Conservation (phyloP, 1,140 invertebrate species). For the Drosophila bifasciata region DNA sequence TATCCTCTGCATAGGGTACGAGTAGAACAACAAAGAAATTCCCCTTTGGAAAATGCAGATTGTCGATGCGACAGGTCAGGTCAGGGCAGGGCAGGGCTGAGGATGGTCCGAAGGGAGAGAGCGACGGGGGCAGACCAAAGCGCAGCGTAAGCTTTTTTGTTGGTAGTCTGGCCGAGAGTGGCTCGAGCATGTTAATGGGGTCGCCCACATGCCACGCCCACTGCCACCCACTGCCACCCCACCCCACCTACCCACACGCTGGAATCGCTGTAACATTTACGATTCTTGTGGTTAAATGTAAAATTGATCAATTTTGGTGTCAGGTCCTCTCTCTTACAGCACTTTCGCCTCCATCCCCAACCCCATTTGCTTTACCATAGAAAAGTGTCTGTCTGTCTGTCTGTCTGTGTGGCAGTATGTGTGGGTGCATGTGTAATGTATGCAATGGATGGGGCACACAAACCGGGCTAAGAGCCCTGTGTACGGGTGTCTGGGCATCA, state of each 20-base stretch:
- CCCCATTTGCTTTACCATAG: too few species aligned
- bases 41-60: too few species aligned
- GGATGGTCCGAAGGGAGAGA: constrained; percentile 5
- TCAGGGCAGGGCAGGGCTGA: too few species aligned
- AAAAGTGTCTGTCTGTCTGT: too few species aligned
- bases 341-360: neutral
- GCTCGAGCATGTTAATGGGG: constrained; percentile 51
- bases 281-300: constrained; percentile 60
- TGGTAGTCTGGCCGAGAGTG: neutral
- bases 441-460: neutral
- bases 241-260: neutral
- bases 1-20: too few species aligned
- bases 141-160: constrained; percentile 49
- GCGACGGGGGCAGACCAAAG: constrained; percentile 24
- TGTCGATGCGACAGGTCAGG: too few species aligned
- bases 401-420: too few species aligned
- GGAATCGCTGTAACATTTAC: constrained; percentile 14
- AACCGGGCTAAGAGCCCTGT: too few species aligned
- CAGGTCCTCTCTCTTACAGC: constrained; percentile 26
- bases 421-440: constrained; percentile 15
- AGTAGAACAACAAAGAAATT: too few species aligned
- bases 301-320: constrained; percentile 73
- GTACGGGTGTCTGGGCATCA: too few species aligned
- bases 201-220: constrained; percentile 27
- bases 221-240: neutral